Conservation (phyloP, 2,797 vertebrate genomes). For the Graptemys geographica region DNA sequence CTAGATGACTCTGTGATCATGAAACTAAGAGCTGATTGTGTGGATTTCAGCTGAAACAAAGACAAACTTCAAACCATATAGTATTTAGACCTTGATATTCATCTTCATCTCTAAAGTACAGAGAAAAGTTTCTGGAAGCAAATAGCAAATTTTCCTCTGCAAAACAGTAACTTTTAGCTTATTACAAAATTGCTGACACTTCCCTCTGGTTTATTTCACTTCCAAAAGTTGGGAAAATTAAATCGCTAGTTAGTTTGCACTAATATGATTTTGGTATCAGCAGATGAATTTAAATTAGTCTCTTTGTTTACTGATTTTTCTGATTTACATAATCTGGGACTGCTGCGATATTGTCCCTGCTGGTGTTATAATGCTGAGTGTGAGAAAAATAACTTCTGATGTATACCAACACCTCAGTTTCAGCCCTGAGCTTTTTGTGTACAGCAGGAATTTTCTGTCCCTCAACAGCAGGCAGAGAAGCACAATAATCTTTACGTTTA, state of each 20-base stretch:
- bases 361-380: not conserved
- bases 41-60: not conserved
- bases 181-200: not conserved
- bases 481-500: conserved; percentile 55
- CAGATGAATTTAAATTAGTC: conserved; percentile 30
- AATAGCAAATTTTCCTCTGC: not conserved
- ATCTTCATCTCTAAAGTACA: not conserved
- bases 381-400: conserved; percentile 12
- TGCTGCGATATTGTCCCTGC: not conserved
- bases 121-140: not conserved
- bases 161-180: not conserved
- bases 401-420: not conserved
- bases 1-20: not conserved
- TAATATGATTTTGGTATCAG: conserved; percentile 26
- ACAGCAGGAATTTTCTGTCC: conserved; percentile 20
- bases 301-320: conserved; percentile 4
- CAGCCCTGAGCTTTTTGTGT: conserved; percentile 24
- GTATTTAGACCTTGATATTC: not conserved
- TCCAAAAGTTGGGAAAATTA: conserved; percentile 37
- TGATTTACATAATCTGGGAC: not conserved
- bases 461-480: not conserved
- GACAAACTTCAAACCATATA: not conserved
- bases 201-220: conserved; percentile 18
- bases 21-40: not conserved
- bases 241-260: not conserved